Percentiles rank a stretch among this genome's conserved stretches.
Conservation (phyloP, 2,888 invertebrate species). For the Caprella mutica region DNA sequence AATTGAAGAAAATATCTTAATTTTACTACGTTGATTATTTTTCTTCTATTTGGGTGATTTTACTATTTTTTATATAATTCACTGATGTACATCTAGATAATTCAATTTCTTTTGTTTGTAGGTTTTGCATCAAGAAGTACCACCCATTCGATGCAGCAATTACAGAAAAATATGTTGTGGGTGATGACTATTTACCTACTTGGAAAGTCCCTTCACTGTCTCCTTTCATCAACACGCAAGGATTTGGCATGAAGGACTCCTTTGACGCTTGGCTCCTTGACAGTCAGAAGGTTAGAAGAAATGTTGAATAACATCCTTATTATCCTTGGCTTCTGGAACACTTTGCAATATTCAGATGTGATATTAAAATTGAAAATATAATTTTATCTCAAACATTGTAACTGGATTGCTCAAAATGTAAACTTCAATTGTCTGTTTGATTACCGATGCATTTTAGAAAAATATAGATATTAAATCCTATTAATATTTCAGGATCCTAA, state of each 20-base stretch:
- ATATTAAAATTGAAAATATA: too few species aligned
- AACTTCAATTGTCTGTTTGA: too few species aligned
- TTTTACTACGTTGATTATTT: too few species aligned
- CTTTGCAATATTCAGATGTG: too few species aligned
- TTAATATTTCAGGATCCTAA: conserved; percentile 49
- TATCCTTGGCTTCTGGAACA: too few species aligned
- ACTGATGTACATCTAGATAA: background rate
- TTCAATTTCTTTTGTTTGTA: conserved; percentile 38
- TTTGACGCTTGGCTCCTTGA: conserved; percentile 57
- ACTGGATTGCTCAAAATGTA: too few species aligned
- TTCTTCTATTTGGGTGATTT: too few species aligned
- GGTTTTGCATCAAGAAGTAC: conserved; percentile 79
- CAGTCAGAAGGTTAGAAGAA: conserved; percentile 34
- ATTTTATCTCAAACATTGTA: too few species aligned
- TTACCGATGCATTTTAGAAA: background rate
- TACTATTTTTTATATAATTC: background rate
- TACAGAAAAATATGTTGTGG: conserved; percentile 82
- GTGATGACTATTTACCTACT: conserved; percentile 83
- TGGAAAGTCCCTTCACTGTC: conserved; percentile 78
- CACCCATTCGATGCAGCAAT: conserved; percentile 72
- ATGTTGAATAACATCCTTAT: too few species aligned
- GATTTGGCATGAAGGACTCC: conserved; percentile 72
- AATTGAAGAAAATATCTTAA: too few species aligned
- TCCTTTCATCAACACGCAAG: conserved; percentile 56
- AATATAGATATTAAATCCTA: background rate